These are phyloP conservation scores for Tetrao urogallus DNA, from an alignment of 2,113 vertebrate genomes.

Conservation along the genomic window DNA sequence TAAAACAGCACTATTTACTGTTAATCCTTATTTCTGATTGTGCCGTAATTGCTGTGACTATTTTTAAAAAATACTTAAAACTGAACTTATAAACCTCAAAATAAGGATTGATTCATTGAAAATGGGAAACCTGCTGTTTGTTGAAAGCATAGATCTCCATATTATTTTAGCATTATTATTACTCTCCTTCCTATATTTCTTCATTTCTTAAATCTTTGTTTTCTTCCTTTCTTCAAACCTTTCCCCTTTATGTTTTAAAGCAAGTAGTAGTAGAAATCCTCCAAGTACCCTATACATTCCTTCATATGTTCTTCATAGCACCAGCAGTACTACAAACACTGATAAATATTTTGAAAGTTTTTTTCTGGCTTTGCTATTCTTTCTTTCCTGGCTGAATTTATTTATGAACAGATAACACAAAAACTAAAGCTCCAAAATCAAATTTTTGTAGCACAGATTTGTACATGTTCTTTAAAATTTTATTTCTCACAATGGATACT, in stretches of 20 bases:
- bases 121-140: not conserved
- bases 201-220: not conserved
- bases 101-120: not conserved
- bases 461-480: conserved; percentile 60
- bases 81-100: not conserved
- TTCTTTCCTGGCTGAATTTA: not conserved
- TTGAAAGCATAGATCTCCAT: not conserved
- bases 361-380: not conserved
- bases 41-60: not conserved
- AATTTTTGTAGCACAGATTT: conserved; percentile 32
- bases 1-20: not conserved
- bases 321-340: not conserved
- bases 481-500: conserved; percentile 38
- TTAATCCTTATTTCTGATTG: not conserved
- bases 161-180: not conserved
- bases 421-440: conserved; percentile 39
- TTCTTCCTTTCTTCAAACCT: not conserved
- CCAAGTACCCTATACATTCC: not conserved
- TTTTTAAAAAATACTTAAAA: not conserved
- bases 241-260: not conserved
- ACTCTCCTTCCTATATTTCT: not conserved
- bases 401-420: conserved; percentile 34
- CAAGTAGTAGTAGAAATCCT: not conserved
- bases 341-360: conserved; percentile 13
- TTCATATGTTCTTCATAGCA: not conserved